phyloP scores from a whole-genome alignment of 2,113 vertebrate species.

The Callorhinus ursinus region DNA sequence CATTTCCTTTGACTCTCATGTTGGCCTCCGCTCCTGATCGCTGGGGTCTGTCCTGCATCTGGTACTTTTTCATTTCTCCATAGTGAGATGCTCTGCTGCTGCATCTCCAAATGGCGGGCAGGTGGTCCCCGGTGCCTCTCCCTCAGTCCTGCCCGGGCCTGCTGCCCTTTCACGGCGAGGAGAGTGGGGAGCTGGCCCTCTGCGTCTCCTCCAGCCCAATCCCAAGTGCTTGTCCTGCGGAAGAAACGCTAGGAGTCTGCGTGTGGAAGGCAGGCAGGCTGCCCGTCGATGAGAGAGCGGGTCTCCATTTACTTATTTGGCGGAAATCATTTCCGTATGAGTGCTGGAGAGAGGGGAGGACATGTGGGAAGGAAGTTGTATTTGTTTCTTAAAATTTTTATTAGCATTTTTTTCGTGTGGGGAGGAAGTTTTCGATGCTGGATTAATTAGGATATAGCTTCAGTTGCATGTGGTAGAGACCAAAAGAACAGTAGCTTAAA shows the following conservation, averaged over 20 bases:
- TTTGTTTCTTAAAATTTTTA: neutral
- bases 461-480: neutral
- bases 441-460: neutral
- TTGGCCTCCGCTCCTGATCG: neutral
- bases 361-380: neutral
- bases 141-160: neutral
- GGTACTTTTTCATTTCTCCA: neutral
- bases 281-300: fast-evolving
- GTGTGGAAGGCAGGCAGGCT: neutral
- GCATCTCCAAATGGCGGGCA: no score
- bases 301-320: neutral
- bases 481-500: neutral
- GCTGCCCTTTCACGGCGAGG: neutral
- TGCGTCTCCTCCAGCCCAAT: no score
- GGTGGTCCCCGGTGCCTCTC: no score
- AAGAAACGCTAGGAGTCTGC: neutral
- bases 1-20: neutral
- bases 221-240: neutral
- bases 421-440: neutral
- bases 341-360: neutral
- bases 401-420: neutral
- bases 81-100: neutral
- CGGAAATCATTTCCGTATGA: neutral
- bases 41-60: neutral
- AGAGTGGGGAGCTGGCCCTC: neutral